phyloP scores from a whole-genome alignment of 2,797 vertebrate species.

The Botia kubotai region DNA sequence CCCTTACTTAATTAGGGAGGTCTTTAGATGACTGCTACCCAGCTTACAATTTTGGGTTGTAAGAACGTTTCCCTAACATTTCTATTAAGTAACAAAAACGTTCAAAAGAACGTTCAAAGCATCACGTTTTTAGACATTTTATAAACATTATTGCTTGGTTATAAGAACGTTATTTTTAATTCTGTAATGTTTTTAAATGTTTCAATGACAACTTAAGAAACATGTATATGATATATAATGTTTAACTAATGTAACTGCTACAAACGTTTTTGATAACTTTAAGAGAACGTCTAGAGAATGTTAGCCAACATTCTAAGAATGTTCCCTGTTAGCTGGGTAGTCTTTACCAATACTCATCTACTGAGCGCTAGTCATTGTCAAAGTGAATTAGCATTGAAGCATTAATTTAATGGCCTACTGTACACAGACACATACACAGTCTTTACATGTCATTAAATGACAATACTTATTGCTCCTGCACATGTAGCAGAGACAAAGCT shows the following conservation, averaged over 20 bases:
- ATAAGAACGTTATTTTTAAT: too few species aligned
- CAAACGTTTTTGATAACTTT: too few species aligned
- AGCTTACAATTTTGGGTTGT: neutral
- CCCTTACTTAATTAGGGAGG: neutral
- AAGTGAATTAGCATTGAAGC: conserved; percentile 9
- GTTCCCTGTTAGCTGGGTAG: neutral
- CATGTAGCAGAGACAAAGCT: neutral
- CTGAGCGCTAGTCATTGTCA: neutral
- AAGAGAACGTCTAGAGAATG: too few species aligned
- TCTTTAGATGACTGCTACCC: conserved; percentile 18
- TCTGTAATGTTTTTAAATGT: too few species aligned
- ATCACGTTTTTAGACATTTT: too few species aligned
- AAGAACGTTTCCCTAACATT: neutral
- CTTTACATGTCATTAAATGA: neutral
- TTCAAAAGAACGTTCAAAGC: too few species aligned
- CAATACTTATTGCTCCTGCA: neutral
- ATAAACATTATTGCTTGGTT: too few species aligned
- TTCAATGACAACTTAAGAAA: too few species aligned
- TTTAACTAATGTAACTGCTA: too few species aligned
- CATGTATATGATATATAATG: too few species aligned
- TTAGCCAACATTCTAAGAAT: too few species aligned
- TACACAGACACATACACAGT: neutral
- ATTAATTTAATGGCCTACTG: conserved; percentile 27
- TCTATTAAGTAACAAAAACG: too few species aligned
- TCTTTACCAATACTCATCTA: conserved; percentile 23